These are phyloP conservation scores for Caenorhabditis imperialis DNA, from an alignment of 2,888 invertebrate genomes.

Conservation along the genomic window DNA sequence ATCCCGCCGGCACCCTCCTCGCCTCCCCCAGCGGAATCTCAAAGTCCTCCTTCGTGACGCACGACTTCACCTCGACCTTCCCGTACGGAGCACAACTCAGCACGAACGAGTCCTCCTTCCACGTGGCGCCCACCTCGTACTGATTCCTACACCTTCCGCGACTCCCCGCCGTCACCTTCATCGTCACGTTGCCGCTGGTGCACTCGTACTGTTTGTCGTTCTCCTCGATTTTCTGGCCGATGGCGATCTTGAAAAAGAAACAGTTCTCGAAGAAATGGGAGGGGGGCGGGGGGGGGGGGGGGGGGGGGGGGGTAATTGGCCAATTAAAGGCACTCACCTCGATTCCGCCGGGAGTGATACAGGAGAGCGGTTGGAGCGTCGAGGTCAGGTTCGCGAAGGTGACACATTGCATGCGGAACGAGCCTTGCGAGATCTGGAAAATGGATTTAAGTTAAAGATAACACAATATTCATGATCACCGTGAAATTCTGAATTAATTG, in stretches of 20 bases:
- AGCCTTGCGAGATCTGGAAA: constrained; percentile 58
- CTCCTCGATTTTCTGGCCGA: constrained; percentile 38
- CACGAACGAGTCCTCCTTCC: constrained; percentile 46
- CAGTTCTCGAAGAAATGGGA: too few species aligned
- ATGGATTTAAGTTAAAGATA: too few species aligned
- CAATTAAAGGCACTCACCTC: constrained; percentile 24
- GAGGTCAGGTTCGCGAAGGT: constrained; percentile 60
- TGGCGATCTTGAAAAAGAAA: constrained; percentile 31
- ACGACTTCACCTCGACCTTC: constrained; percentile 23
- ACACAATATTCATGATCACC: too few species aligned
- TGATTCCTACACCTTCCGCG: constrained; percentile 29
- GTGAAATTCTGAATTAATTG: too few species aligned
- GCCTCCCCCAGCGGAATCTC: constrained; percentile 42
- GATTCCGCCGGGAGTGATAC: constrained; percentile 58
- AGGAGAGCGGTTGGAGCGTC: constrained; percentile 57
- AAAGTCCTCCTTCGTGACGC: constrained; percentile 28
- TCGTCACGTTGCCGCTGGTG: constrained; percentile 32
- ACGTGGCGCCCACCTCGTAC: constrained; percentile 35
- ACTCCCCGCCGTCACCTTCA: constrained; percentile 33
- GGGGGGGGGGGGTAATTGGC: constrained; percentile 9
- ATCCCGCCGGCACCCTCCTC: constrained; percentile 40
- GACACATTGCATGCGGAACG: constrained; percentile 66
- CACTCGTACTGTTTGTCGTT: constrained; percentile 44
- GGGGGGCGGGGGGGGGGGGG: too few species aligned
- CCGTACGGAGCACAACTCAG: constrained; percentile 39